Evolutionary conservation across 2,113 vertebrate genomes (phyloP), one percentile per base, ranked within the genome.

Genomic region (Romanogobio albipinnatus): DNA sequence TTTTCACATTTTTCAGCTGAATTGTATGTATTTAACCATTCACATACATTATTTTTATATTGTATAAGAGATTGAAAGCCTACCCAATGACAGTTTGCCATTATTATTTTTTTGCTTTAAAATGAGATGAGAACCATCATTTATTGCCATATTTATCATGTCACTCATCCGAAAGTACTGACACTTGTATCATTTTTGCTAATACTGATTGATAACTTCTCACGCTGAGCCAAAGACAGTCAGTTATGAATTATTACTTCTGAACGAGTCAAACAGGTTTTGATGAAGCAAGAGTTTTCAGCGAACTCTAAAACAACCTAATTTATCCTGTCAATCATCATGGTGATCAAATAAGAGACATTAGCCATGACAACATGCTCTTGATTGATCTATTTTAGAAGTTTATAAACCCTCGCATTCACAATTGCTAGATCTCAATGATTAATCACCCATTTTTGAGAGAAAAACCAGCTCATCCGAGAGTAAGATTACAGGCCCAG

Each of bases 141-240:
- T 85, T 74, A 73, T 73, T 47, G 76, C 33, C 76, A 81, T 86
- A 84, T 84, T 86, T 53, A 86, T 86, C 84, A 88, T 76, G 53
- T 39, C 79, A 76, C 84, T 76, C 87, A 88, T 88, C 61, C 51
- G 36, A 62, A 76, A 36, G n/a, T 82, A 83, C 77, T 84, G 81
- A 74, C 84, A 84, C 70, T 56, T 66, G 62, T 80, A 76, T 86
- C 81, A 76, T 84, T 77, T 80, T 86, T 74, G 49, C 61, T 78
- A 76, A 78, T 81, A 81, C 51, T 86, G 87, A 88, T 76, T 77
- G 77, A 86, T 88, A 82, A 76, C 83, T 83, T 86, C 53, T 24
- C 87, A 86, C 45, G 87, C 87, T 88, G 87, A 81, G 87, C 10
- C 22, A 68, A 84, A 86, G 83, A 84, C 84, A 88, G 82, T 83